phyloP scores from a whole-genome alignment of 2,888 invertebrate species.

The Dasypolia templi region DNA sequence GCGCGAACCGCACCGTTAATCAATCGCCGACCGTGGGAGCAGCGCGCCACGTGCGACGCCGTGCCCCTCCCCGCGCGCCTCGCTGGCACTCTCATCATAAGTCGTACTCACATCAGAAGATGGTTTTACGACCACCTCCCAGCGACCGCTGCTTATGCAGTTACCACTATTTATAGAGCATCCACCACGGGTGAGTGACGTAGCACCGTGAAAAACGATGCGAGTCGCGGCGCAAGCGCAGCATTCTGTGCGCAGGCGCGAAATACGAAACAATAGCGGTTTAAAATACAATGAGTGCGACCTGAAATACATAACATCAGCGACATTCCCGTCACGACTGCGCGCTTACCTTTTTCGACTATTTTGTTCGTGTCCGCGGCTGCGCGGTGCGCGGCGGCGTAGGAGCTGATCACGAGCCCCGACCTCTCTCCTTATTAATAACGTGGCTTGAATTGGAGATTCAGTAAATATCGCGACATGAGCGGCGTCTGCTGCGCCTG shows the following conservation, averaged over 20 bases:
- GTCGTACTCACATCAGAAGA: neutral
- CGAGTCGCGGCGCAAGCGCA: constrained; percentile 63
- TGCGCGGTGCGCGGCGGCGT: constrained; percentile 64
- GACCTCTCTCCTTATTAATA: constrained; percentile 85
- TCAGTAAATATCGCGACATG: constrained; percentile 65
- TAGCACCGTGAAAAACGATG: constrained; percentile 64
- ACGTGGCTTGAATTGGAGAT: constrained; percentile 86
- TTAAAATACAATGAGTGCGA: constrained; percentile 89
- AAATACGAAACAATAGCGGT: constrained; percentile 88
- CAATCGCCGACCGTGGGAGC: constrained; percentile 83
- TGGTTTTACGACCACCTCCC: neutral
- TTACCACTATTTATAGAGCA: constrained; percentile 71
- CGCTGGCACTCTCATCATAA: constrained; percentile 7
- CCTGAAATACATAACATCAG: constrained; percentile 85
- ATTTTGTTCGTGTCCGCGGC: constrained; percentile 80
- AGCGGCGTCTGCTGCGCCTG: constrained; percentile 47
- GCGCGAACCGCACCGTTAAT: constrained; percentile 82
- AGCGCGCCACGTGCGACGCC: constrained; percentile 72
- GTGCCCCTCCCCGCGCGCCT: neutral
- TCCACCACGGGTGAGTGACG: constrained; percentile 72
- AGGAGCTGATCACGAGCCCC: constrained; percentile 79
- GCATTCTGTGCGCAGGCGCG: constrained; percentile 82
- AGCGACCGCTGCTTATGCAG: constrained; percentile 25
- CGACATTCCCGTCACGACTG: constrained; percentile 89
- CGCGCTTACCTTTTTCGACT: constrained; percentile 87